These are phyloP conservation scores for Drosophila birchii DNA, from an alignment of 2,888 invertebrate genomes.

Conservation along the genomic window DNA sequence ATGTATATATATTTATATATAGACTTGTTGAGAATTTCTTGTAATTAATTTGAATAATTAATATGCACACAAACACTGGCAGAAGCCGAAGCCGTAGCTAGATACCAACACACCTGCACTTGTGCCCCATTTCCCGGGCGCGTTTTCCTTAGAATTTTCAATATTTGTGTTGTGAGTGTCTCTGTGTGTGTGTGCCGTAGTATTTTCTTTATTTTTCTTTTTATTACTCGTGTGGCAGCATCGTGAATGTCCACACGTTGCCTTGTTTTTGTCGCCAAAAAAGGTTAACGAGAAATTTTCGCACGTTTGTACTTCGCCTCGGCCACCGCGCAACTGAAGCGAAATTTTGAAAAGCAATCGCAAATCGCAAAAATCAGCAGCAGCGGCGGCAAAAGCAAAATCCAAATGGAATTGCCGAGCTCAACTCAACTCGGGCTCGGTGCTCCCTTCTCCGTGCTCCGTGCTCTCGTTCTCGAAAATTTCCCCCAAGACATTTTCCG, in stretches of 20 bases:
- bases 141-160: conserved; percentile 63
- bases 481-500: conserved; percentile 1
- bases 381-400: conserved; percentile 31
- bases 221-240: conserved; percentile 54
- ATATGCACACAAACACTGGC: conserved; percentile 55
- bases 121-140: conserved; percentile 71
- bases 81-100: conserved; percentile 9
- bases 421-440: conserved; percentile 32
- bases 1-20: conserved; percentile 11
- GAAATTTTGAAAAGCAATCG: conserved; percentile 40
- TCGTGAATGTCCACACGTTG: conserved; percentile 62
- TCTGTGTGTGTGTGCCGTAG: conserved; percentile 10
- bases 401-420: conserved; percentile 39
- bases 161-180: conserved; percentile 46
- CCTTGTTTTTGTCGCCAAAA: conserved; percentile 25
- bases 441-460: neutral
- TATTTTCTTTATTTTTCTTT: conserved; percentile 36
- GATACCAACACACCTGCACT: conserved; percentile 70
- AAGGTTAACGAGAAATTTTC: conserved; percentile 56
- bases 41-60: conserved; percentile 79
- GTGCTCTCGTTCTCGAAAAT: conserved; percentile 7
- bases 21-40: conserved; percentile 58
- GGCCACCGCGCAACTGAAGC: conserved; percentile 71
- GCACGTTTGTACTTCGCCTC: conserved; percentile 72
- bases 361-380: conserved; percentile 30